phyloP scores from a whole-genome alignment of 2,888 invertebrate species.

The Autographa pulchrina region DNA sequence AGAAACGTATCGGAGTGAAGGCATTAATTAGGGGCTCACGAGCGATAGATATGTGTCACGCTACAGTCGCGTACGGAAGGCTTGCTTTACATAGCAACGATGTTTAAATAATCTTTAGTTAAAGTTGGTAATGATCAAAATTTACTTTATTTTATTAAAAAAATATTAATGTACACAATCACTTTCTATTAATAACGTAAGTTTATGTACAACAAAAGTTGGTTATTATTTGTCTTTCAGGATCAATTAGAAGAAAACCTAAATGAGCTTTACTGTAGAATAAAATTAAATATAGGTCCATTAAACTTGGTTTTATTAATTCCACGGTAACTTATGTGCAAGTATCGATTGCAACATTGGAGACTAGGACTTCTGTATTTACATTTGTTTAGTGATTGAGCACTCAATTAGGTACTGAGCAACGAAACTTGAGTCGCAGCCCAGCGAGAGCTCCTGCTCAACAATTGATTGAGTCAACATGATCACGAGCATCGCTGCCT shows the following conservation, averaged over 20 bases:
- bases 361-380: conserved; percentile 22
- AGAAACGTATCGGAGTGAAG: conserved; percentile 46
- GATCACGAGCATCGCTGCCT: conserved; percentile 50
- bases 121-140: neutral
- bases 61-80: conserved; percentile 23
- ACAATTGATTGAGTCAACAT: conserved; percentile 56
- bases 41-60: conserved; percentile 9
- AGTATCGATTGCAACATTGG: neutral
- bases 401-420: conserved; percentile 45
- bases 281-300: no score
- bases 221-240: no score
- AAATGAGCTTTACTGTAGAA: no score
- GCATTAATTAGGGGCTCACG: conserved; percentile 57
- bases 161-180: no score
- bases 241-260: neutral
- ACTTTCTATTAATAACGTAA: no score
- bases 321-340: neutral
- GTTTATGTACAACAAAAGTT: no score
- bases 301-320: no score
- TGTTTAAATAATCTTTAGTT: neutral
- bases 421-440: conserved; percentile 35
- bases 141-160: no score
- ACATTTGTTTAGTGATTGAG: conserved; percentile 22
- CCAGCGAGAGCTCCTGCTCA: conserved; percentile 36
- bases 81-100: neutral